Percentiles rank a stretch among this genome's conserved stretches.
Conservation (phyloP, 2,888 invertebrate genomes). For the Pyrgus malvae region DNA sequence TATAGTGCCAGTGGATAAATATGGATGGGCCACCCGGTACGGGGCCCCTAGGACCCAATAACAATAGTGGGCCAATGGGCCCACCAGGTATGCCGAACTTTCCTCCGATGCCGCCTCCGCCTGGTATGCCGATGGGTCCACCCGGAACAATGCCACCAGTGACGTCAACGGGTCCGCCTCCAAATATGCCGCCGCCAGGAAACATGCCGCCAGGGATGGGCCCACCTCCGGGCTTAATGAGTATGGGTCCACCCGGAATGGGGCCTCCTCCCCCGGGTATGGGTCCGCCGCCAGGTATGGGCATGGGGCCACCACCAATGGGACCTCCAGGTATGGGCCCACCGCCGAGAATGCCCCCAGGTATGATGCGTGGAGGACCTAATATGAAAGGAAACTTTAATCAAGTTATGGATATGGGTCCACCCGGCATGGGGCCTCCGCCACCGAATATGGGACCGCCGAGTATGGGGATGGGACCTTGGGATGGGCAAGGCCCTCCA, state of each 20-base stretch:
- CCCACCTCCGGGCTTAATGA: conserved; percentile 35
- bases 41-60: conserved; percentile 52
- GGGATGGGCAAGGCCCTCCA: conserved; percentile 63
- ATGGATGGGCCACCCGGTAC: conserved; percentile 75
- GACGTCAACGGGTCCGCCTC: conserved; percentile 47
- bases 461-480: conserved; percentile 54
- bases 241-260: conserved; percentile 39
- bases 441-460: conserved; percentile 59
- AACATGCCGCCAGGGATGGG: conserved; percentile 51
- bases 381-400: conserved; percentile 37
- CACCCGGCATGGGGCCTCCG: conserved; percentile 57
- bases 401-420: conserved; percentile 46
- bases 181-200: conserved; percentile 40
- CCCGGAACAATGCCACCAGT: conserved; percentile 58
- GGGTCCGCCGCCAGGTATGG: conserved; percentile 41
- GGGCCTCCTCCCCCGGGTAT: conserved; percentile 60
- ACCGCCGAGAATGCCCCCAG: conserved; percentile 46
- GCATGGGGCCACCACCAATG: conserved; percentile 43
- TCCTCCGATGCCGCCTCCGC: conserved; percentile 46
- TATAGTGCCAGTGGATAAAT: conserved; percentile 21
- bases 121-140: conserved; percentile 46
- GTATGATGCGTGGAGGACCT: conserved; percentile 49
- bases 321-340: conserved; percentile 51
- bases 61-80: conserved; percentile 54
- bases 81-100: conserved; percentile 46